Conservation (phyloP, 2,888 invertebrate genomes). For the Galerucella pusilla region DNA sequence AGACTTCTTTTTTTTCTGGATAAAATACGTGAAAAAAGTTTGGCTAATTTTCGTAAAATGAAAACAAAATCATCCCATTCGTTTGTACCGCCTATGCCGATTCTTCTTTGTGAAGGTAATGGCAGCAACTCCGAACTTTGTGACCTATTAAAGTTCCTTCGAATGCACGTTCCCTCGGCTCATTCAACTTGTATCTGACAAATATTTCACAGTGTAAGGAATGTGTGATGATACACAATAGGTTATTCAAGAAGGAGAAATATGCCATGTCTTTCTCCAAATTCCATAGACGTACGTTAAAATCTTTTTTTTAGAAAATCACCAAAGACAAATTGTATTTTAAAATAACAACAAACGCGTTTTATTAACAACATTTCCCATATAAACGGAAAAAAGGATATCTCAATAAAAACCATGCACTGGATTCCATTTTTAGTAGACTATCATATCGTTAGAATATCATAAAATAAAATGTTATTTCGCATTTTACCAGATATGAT, state of each 20-base stretch:
- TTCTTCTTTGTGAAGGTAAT: constrained; percentile 19
- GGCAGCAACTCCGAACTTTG: constrained; percentile 40
- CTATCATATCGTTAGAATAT: too few relatives aligned
- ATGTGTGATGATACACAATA: constrained; percentile 50
- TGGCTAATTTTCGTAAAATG: too few relatives aligned
- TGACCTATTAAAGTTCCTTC: constrained; percentile 53
- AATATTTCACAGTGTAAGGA: constrained; percentile 47
- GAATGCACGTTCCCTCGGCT: constrained; percentile 43
- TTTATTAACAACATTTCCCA: too few relatives aligned
- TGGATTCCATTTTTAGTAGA: too few relatives aligned
- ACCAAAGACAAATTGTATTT: background rate
- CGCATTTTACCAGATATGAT: too few relatives aligned
- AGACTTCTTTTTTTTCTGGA: background rate
- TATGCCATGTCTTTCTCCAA: background rate
- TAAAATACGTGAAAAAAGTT: too few relatives aligned
- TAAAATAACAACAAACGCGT: too few relatives aligned
- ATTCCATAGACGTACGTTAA: constrained; percentile 13
- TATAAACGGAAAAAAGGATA: too few relatives aligned
- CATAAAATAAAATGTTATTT: too few relatives aligned
- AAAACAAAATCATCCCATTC: too few relatives aligned
- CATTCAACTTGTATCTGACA: constrained; percentile 42
- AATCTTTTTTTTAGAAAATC: background rate
- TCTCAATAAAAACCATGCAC: too few relatives aligned
- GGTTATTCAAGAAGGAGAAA: constrained; percentile 20
- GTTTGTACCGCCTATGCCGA: background rate